Evolutionary conservation across 2,113 vertebrate species (phyloP), one percentile per base, ranked within the genome.

Genomic region (Leucosticte australis): DNA sequence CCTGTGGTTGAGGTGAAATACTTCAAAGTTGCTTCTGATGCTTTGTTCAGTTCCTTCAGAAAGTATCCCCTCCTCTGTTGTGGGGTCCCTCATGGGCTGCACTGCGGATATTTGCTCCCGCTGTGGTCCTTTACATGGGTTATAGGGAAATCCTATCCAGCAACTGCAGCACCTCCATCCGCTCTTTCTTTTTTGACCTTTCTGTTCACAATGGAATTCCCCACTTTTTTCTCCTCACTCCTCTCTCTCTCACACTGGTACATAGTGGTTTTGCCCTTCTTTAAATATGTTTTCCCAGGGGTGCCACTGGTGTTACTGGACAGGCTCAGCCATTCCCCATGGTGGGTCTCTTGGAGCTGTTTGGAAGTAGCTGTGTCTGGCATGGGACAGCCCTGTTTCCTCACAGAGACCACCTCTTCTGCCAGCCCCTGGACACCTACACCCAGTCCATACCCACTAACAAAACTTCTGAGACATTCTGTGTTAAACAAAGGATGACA

Each of bases 221-320:
- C 56, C 27, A 14, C 26, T 33, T 83, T 53, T 22, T 23, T 5
- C 31, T 35, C 30, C 33, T 77, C 15, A 4, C 15, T 80, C 57
- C 5, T 50, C 37, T 50, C 31, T 57, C 14, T 56, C 9, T 53
- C 12, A 56, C 15, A 6, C 27, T 35, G 27, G 4, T 57, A 12
- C 0, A 0, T 4, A 24, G 59, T 6, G 5, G 8, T 39, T 83
- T 78, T 87, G 37, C 37, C 46, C 14, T 60, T 90, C 27, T 59
- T 69, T 50, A 39, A 80, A 8, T 11, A 27, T 0, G 0, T 62
- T 81, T 73, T 52, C 41, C 37, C 35, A 9, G 78, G 31, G 10
- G 12, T 64, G 20, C 6, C 55, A 16, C 12, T 1, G 0, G 6
- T 64, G 37, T 55, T 2, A 1, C 6, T 2, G 2, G 18, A 13